phyloP scores from a whole-genome alignment of 64 coral and sea anemone genomes.

The Porites lutea region DNA sequence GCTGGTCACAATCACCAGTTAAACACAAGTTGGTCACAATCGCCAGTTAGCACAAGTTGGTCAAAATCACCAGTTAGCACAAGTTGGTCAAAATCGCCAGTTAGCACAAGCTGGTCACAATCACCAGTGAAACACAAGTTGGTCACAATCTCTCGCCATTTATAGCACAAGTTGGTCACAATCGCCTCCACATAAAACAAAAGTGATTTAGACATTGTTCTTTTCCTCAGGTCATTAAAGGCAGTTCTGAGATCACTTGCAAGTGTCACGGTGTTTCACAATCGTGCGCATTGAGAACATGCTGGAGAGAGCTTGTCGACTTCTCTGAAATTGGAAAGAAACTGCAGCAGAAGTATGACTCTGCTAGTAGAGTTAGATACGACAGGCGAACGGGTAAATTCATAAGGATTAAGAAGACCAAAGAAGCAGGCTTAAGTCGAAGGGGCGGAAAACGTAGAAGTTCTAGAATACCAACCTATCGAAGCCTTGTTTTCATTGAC shows the following conservation, averaged over 20 bases:
- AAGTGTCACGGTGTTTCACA: conserved; percentile 87
- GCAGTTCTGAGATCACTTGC: conserved; percentile 48
- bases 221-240: conserved; percentile 53
- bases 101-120: too few relatives aligned
- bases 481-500: conserved; percentile 72
- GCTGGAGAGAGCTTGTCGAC: conserved; percentile 69
- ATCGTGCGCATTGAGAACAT: conserved; percentile 77
- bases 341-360: conserved; percentile 69
- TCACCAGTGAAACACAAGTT: too few relatives aligned
- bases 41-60: too few relatives aligned
- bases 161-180: background rate
- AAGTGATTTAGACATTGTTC: background rate
- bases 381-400: conserved; percentile 33
- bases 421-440: background rate
- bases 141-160: too few relatives aligned
- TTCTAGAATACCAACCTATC: background rate
- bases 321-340: conserved; percentile 70
- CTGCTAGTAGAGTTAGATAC: conserved; percentile 63
- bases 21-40: too few relatives aligned
- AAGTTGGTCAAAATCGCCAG: too few relatives aligned
- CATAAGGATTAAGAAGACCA: background rate
- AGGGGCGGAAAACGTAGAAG: conserved; percentile 29
- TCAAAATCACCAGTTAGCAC: too few relatives aligned
- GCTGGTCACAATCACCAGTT: too few relatives aligned
- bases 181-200: background rate